Evolutionary conservation across 2,797 vertebrate genomes (phyloP), one percentile per base, ranked within the genome.

Genomic region (Synaphobranchus kaupii): DNA sequence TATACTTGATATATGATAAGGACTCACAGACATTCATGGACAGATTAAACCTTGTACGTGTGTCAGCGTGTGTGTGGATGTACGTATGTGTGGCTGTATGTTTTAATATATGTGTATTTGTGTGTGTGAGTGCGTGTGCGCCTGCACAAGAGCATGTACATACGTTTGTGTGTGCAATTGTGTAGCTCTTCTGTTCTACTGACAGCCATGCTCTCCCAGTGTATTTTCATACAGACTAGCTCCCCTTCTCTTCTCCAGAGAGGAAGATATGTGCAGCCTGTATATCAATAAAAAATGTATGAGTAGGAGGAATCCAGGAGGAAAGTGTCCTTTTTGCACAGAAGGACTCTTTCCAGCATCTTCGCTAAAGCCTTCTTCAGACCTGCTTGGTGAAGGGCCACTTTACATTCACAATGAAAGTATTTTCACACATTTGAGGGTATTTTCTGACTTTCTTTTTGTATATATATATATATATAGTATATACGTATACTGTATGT

Each of bases 221-320:
- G 50, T 83, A 50, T 56, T 83, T 52, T 22, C 50, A n/a, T 28
- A 10, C 9, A 78, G 48, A 83, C 25, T 83, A n/a, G 48, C 50
- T 17, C 4, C 4, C 22, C 50, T 56, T 50, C 81, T 28, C 81
- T 34, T 13, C 80, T 52, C 47, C 80, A 78, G 34, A 20, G 39
- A 76, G 15, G 71, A 25, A 48, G 76, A 76, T 76, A 20, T 25
- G 28, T 31, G 39, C 44, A 10, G 76, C 76, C 50, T 83, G 81
- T 52, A 82, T 13, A 48, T 10, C 78, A 25, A 28, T 82, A 48
- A 82, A 80, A 76, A 76, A 76, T 76, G 71, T 20, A 76, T 76
- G 71, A 76, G 71, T 34, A 66, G 60, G 52, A 54, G 13, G 13
- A 68, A 22, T 39, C 39, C 39, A 39, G 25, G 25, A 68, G 47